These are phyloP conservation scores for Paramormyrops kingsleyae DNA, from an alignment of 2,113 vertebrate genomes.

Conservation along the genomic window DNA sequence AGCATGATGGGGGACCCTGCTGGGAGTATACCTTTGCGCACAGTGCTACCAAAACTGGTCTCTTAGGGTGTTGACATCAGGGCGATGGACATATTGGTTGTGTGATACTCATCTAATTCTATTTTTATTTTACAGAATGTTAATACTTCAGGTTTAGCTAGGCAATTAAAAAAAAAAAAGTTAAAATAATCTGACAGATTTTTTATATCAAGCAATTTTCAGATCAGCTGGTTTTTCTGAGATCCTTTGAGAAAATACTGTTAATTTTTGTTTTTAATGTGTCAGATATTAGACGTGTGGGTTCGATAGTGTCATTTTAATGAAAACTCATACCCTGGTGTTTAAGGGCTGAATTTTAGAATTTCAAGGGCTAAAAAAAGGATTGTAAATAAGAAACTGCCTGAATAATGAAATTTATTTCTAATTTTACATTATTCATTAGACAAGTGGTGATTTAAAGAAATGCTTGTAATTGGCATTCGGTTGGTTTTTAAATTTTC, in stretches of 20 bases:
- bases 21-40: slow-evolving; percentile 78
- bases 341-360: slow-evolving; percentile 29
- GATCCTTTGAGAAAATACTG: neutral
- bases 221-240: slow-evolving; percentile 21
- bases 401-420: neutral
- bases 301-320: slow-evolving; percentile 16
- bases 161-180: slow-evolving; percentile 22
- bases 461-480: neutral
- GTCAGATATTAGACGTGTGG: neutral
- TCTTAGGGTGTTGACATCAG: slow-evolving; percentile 60
- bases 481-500: neutral
- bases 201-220: slow-evolving; percentile 45
- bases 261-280: neutral
- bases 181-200: slow-evolving; percentile 29
- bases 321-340: slow-evolving; percentile 5
- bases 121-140: slow-evolving; percentile 44
- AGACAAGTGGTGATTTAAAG: neutral
- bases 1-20: slow-evolving; percentile 73
- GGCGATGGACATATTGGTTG: slow-evolving; percentile 41
- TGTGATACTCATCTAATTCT: slow-evolving; percentile 19
- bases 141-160: slow-evolving; percentile 45
- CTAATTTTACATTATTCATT: neutral
- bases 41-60: slow-evolving; percentile 90
- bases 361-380: slow-evolving; percentile 28
- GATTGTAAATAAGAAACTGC: neutral